Percentiles rank a stretch among this genome's conserved stretches.
These are phyloP conservation scores for Enteromius unitaeniatus DNA, from an alignment of 2,797 vertebrate genomes.

Conservation along the genomic window DNA sequence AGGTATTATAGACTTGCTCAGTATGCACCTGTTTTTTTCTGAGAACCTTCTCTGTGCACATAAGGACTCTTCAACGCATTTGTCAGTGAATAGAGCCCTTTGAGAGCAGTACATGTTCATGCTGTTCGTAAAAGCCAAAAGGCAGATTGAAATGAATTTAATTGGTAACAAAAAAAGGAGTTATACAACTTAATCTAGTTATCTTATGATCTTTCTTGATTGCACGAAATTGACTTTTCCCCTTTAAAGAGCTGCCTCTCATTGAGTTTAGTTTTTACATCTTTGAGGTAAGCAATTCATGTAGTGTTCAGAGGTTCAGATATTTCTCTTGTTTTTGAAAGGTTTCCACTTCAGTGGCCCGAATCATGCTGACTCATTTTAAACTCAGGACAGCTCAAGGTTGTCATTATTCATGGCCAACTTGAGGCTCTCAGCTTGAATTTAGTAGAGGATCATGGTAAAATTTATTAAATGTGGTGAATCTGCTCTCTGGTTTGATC, in stretches of 20 bases:
- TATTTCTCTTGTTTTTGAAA: constrained; percentile 19
- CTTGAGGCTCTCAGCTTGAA: background rate
- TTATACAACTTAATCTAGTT: constrained; percentile 16
- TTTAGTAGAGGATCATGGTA: constrained; percentile 21
- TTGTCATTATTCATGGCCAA: constrained; percentile 31
- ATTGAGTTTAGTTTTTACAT: background rate
- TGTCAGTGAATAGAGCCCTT: background rate
- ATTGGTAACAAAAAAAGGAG: constrained; percentile 1
- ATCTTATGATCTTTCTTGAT: constrained; percentile 7
- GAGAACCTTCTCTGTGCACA: background rate
- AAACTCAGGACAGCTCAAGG: constrained; percentile 10
- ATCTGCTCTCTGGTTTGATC: constrained; percentile 28
- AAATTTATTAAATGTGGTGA: constrained; percentile 1
- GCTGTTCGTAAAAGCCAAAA: constrained; percentile 11
- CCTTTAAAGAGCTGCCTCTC: background rate
- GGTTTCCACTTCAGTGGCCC: constrained; percentile 20
- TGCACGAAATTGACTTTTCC: background rate
- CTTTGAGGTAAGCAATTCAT: background rate
- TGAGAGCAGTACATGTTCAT: constrained; percentile 10
- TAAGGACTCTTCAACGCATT: constrained; percentile 10
- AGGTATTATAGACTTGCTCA: background rate
- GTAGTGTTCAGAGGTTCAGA: background rate
- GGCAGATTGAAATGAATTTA: constrained; percentile 6
- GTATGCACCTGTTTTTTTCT: constrained; percentile 14
- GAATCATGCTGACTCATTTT: constrained; percentile 34